Evolutionary conservation across 2,113 vertebrate genomes (phyloP), one percentile per base, ranked within the genome.

Genomic region (Rhinolophus ferrumequinum): DNA sequence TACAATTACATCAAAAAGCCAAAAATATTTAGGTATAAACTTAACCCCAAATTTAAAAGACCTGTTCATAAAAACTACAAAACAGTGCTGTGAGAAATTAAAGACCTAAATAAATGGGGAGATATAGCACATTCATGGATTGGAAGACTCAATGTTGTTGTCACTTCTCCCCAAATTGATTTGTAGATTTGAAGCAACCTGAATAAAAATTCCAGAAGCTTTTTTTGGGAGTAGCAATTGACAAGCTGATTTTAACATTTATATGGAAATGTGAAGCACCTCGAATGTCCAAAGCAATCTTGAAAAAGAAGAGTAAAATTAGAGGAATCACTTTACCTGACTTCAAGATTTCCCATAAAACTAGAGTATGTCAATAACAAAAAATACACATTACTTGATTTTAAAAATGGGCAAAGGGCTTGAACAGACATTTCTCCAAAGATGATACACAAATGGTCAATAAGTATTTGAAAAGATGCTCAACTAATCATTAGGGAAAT

Each of bases 101-200:
- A 93, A 93, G 47, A 67, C 67, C 60, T 66, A 52, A 69, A 30
- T 81, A 76, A 94, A 90, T 75, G 73, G 52, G 79, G 54, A 21
- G 22, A n/a, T 12, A 41, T 21, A 28, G 66, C 67, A 66, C 33
- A 26, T 62, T 54, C 14, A 41, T 89, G n/a, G 38, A 18, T 16
- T 58, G 12, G 14, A 92, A 93, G 41, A 73, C 35, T n/a, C 56
- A 52, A 2, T 19, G 14, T 72, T 80, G 8, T 21, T 95, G 54
- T 90, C 38, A 76, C 30, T 85, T 86, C 38, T 88, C 66, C 13
- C 9, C 28, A 92, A 82, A 60, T 26, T 85, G 52, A 88, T 76
- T 72, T 81, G 66, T 85, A 64, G 72, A 88, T 95, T 80, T 95
- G 87, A 95, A 93, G 38, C 67, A 66, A 7, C 70, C 21, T 16